Evolutionary conservation across 2,113 vertebrate genomes (phyloP), one percentile per base, ranked within the genome.

Genomic region (Reinhardtius hippoglossoides): DNA sequence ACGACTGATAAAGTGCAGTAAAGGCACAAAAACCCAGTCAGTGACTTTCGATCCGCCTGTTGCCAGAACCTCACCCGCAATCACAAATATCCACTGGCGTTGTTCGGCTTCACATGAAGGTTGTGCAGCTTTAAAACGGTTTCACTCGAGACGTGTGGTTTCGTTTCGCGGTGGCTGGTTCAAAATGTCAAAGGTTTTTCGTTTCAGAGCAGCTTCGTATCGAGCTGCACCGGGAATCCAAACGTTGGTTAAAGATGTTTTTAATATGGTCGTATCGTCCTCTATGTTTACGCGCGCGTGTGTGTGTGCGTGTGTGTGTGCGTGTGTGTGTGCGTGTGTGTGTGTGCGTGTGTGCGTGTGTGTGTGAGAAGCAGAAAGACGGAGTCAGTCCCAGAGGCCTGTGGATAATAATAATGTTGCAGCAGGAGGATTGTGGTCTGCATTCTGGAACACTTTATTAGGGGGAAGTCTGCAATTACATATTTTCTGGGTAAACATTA

Each of bases 401-500:
- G 83, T 31, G 71, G 76, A 90, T 89, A 90, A 92, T 89, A 85
- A 91, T 82, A 88, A 82, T 80, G 82, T 85, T 76, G 82, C 75
- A 88, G 76, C 74, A 87, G 82, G 76, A 88, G 85, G 88, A 94
- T 88, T 94, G 94, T 93, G 95, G 95, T 93, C 92, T 89, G 74
- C 24, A 60, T 93, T 93, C 94, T 94, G 95, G 93, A 95, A 94
- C 90, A 86, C 93, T 95, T 96, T 95, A 95, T 94, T 95, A 95
- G 92, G 94, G 95, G 95, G 96, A 97, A 96, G 95, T 95, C 94
- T 73, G 70, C 94, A 95, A 96, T 96, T 95, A 95, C 95, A 96
- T 95, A 95, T 95, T 96, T 88, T 96, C 95, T 95, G 94, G 94
- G 95, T 95, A 96, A 97, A 96, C 95, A 95, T 95, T 95, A 97